Evolutionary conservation across 2,888 invertebrate genomes (phyloP).

Genomic region (Odontocolon sp.): DNA sequence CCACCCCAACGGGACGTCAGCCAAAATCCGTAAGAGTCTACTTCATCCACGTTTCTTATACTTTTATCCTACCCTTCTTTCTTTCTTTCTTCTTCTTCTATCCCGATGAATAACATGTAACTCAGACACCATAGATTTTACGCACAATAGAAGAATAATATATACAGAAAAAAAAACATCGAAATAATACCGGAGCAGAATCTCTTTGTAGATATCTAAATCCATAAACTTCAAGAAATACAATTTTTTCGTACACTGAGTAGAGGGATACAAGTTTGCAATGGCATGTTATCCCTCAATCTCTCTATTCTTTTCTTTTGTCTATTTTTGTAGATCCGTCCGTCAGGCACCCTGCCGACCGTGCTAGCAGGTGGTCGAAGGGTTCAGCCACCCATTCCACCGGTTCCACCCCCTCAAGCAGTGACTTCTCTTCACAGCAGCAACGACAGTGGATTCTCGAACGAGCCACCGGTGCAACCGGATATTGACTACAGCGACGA

Average conservation of each 20-base stretch:
- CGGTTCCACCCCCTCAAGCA: slow-evolving; percentile 79
- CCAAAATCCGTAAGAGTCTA: slow-evolving; percentile 74
- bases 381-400: slow-evolving; percentile 81
- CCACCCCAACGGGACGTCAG: slow-evolving; percentile 77
- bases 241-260: no score
- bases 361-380: slow-evolving; percentile 78
- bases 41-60: slow-evolving; percentile 39
- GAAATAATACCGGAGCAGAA: neutral
- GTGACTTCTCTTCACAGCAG: slow-evolving; percentile 91
- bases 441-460: slow-evolving; percentile 95
- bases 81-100: neutral
- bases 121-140: neutral
- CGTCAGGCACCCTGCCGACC: slow-evolving; percentile 79
- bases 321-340: slow-evolving; percentile 74
- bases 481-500: slow-evolving; percentile 96
- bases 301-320: slow-evolving; percentile 1
- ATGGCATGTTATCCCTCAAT: neutral
- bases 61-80: neutral
- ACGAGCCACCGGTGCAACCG: slow-evolving; percentile 93
- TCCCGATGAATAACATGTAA: slow-evolving; percentile 12
- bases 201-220: slow-evolving; percentile 1
- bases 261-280: neutral
- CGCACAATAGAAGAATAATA: neutral
- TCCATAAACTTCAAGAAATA: no score
- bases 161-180: neutral